phyloP scores from a whole-genome alignment of 2,888 invertebrate genomes.

The Ametastegia equiseti region DNA sequence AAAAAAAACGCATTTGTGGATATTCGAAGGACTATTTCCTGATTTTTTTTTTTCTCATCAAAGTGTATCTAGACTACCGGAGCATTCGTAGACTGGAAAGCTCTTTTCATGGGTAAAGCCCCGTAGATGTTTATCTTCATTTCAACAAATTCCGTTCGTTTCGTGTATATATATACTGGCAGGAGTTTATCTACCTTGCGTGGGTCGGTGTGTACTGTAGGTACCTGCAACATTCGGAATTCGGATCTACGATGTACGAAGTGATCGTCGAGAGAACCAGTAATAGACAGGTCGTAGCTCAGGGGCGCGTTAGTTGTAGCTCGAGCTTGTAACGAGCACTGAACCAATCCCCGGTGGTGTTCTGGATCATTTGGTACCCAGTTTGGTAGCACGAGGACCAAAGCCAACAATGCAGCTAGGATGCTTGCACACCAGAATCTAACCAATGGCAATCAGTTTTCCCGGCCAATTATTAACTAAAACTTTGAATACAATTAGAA shows the following conservation, averaged over 20 bases:
- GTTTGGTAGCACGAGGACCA: constrained; percentile 35
- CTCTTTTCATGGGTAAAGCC: too few relatives aligned
- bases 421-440: background rate
- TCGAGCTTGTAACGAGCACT: constrained; percentile 54
- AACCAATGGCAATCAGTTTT: background rate
- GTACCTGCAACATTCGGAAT: too few relatives aligned
- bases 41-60: too few relatives aligned
- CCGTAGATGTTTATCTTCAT: background rate
- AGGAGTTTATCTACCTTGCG: constrained; percentile 10
- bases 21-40: too few relatives aligned
- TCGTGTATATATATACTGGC: background rate
- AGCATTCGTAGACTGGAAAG: background rate
- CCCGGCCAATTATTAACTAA: background rate
- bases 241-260: constrained; percentile 16
- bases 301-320: constrained; percentile 73
- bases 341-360: constrained; percentile 75
- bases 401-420: background rate
- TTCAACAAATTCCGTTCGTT: background rate
- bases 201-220: too few relatives aligned
- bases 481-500: background rate
- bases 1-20: too few relatives aligned
- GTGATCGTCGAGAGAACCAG: constrained; percentile 14
- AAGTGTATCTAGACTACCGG: too few relatives aligned
- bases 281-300: constrained; percentile 75
- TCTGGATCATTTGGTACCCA: constrained; percentile 75